These are phyloP conservation scores for Helicorthomorpha holstii DNA, from an alignment of 1,140 invertebrate species.

Conservation along the genomic window DNA sequence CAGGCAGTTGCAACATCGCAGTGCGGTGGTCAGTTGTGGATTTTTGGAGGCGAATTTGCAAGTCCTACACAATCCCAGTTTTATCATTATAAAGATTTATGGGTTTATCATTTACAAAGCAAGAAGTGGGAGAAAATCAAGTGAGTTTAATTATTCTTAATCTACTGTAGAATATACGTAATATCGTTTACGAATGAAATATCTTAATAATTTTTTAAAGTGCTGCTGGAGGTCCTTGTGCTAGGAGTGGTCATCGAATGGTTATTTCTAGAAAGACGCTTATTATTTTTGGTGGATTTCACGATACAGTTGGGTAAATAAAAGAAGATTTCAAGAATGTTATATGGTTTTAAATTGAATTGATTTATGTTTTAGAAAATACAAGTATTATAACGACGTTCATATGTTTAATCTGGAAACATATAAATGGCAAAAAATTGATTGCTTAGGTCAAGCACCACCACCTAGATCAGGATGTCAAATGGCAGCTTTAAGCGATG, in stretches of 20 bases:
- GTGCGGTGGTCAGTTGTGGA: slow-evolving; percentile 51
- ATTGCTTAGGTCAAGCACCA: slow-evolving; percentile 43
- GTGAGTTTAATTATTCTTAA: slow-evolving; percentile 23
- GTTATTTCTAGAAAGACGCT: slow-evolving; percentile 55
- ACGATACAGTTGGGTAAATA: slow-evolving; percentile 48
- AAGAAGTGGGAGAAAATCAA: slow-evolving; percentile 77
- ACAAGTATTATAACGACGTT: slow-evolving; percentile 78
- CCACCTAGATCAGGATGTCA: slow-evolving; percentile 54
- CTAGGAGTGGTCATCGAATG: slow-evolving; percentile 83
- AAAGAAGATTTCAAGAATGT: background rate
- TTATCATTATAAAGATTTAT: slow-evolving; percentile 84
- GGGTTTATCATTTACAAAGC: slow-evolving; percentile 58
- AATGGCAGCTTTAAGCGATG: slow-evolving; percentile 39
- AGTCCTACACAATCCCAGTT: slow-evolving; percentile 79
- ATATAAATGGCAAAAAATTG: slow-evolving; percentile 60
- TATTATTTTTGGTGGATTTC: slow-evolving; percentile 78
- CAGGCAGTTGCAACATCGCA: slow-evolving; percentile 42
- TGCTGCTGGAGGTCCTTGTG: slow-evolving; percentile 52
- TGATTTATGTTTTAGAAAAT: slow-evolving; percentile 40
- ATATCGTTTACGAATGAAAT: too few relatives aligned
- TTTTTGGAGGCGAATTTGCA: slow-evolving; percentile 87
- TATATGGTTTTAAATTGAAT: too few relatives aligned
- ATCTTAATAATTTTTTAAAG: slow-evolving; percentile 29
- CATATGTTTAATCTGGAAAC: slow-evolving; percentile 63
- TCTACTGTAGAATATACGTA: background rate